phyloP scores from a whole-genome alignment of 1,140 invertebrate genomes.

The Hypothenemus hampei region DNA sequence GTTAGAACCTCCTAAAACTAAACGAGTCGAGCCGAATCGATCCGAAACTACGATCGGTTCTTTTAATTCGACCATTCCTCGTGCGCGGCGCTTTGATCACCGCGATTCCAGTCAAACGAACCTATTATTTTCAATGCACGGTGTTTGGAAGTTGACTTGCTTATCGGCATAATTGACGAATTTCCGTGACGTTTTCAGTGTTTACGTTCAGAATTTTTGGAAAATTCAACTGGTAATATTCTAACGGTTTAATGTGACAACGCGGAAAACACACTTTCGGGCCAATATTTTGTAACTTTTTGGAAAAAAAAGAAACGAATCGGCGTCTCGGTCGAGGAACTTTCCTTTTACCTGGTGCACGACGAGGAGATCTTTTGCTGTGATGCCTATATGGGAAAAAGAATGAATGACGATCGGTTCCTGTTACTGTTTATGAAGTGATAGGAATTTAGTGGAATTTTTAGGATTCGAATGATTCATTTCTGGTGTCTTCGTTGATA shows the following conservation, averaged over 20 bases:
- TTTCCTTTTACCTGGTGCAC: constrained; percentile 25
- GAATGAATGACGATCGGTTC: too few relatives aligned
- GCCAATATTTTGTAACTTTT: too few relatives aligned
- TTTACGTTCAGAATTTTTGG: too few relatives aligned
- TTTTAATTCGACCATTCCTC: constrained; percentile 20
- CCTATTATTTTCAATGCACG: constrained; percentile 7
- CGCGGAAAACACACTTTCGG: not conserved
- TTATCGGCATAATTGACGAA: not conserved
- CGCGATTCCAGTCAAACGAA: not conserved
- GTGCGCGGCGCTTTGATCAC: constrained; percentile 10
- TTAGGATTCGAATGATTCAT: too few relatives aligned
- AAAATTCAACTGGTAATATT: not conserved
- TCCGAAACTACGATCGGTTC: constrained; percentile 4
- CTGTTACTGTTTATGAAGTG: too few relatives aligned
- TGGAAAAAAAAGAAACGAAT: not conserved
- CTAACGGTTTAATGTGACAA: not conserved
- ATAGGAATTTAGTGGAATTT: too few relatives aligned
- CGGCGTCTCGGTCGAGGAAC: constrained; percentile 8
- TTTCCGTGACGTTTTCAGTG: too few relatives aligned
- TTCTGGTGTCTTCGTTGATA: too few relatives aligned
- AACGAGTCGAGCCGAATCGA: constrained; percentile 13
- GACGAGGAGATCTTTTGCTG: constrained; percentile 12
- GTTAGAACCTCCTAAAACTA: too few relatives aligned
- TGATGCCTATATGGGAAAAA: constrained; percentile 13
- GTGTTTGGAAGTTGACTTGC: constrained; percentile 23